Conservation (phyloP, 2,797 vertebrate genomes). For the Dryobates pubescens region DNA sequence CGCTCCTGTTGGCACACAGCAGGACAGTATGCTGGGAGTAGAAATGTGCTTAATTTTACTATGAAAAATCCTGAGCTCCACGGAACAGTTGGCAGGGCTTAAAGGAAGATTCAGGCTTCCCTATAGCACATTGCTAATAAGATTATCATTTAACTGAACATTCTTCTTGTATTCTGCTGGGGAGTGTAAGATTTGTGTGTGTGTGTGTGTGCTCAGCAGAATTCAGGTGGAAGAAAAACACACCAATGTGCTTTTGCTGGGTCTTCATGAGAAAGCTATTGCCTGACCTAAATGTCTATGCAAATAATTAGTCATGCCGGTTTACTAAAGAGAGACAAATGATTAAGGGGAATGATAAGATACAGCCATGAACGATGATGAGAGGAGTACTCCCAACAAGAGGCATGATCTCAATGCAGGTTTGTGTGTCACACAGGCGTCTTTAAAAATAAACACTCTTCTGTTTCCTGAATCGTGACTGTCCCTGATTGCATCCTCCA, state of each 20-base stretch:
- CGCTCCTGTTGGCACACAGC: not conserved
- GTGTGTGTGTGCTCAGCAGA: not conserved
- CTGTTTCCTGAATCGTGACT: slow-evolving; percentile 3
- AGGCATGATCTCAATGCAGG: slow-evolving; percentile 24
- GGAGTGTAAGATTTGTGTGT: not conserved
- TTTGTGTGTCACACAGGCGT: slow-evolving; percentile 32
- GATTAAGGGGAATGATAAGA: not conserved
- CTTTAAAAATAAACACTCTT: slow-evolving; percentile 38
- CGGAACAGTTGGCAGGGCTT: slow-evolving; percentile 14
- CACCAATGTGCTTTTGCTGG: not conserved
- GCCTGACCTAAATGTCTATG: slow-evolving; percentile 41
- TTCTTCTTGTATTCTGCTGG: slow-evolving; percentile 27
- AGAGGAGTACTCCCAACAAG: not conserved
- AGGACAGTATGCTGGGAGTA: not conserved
- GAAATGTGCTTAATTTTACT: slow-evolving; percentile 41
- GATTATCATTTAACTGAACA: slow-evolving; percentile 19
- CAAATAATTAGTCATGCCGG: slow-evolving; percentile 30
- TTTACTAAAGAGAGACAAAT: not conserved
- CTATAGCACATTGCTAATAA: slow-evolving; percentile 25
- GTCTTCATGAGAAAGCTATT: not conserved
- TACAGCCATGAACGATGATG: not conserved
- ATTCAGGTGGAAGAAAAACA: not conserved
- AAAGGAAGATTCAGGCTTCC: slow-evolving; percentile 41
- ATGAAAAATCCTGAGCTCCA: slow-evolving; percentile 15
- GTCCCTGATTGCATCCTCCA: not conserved